phyloP scores from a whole-genome alignment of 2,888 invertebrate genomes.

The Globia sparganii region DNA sequence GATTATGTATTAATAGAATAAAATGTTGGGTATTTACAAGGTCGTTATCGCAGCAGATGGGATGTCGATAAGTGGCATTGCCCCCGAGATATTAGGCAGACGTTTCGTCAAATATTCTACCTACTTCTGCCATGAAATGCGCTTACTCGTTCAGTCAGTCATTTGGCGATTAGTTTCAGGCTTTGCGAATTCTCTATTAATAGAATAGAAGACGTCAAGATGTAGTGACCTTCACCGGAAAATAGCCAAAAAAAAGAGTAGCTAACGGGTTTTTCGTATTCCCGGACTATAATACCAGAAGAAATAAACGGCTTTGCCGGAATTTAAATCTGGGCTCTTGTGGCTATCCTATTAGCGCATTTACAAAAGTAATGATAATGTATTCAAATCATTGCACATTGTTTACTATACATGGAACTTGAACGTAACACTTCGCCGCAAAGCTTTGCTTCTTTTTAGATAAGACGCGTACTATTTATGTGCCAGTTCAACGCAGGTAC shows the following conservation, averaged over 20 bases:
- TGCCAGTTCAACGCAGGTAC: conserved; percentile 66
- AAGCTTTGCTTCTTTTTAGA: conserved; percentile 66
- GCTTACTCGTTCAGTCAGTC: conserved; percentile 7
- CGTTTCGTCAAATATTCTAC: conserved; percentile 34
- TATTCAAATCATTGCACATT: conserved; percentile 54
- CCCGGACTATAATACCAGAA: neutral
- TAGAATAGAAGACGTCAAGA: conserved; percentile 32
- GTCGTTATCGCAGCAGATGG: conserved; percentile 40
- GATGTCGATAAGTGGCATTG: conserved; percentile 49
- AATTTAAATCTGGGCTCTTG: conserved; percentile 14
- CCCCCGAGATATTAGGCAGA: conserved; percentile 44
- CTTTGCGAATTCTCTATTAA: conserved; percentile 32
- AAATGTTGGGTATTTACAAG: conserved; percentile 57
- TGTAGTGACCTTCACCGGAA: conserved; percentile 48
- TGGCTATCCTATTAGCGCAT: conserved; percentile 20
- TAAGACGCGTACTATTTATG: conserved; percentile 67
- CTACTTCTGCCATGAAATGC: conserved; percentile 30
- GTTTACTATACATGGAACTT: conserved; percentile 45
- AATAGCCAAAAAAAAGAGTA: conserved; percentile 10
- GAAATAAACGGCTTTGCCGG: conserved; percentile 8
- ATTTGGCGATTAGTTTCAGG: conserved; percentile 38
- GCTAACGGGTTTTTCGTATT: conserved; percentile 21
- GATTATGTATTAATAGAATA: conserved; percentile 22
- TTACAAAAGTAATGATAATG: conserved; percentile 39
- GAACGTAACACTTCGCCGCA: conserved; percentile 37